These are phyloP conservation scores for Enteromius trimaculatus DNA, from an alignment of 2,797 vertebrate genomes.

Conservation along the genomic window DNA sequence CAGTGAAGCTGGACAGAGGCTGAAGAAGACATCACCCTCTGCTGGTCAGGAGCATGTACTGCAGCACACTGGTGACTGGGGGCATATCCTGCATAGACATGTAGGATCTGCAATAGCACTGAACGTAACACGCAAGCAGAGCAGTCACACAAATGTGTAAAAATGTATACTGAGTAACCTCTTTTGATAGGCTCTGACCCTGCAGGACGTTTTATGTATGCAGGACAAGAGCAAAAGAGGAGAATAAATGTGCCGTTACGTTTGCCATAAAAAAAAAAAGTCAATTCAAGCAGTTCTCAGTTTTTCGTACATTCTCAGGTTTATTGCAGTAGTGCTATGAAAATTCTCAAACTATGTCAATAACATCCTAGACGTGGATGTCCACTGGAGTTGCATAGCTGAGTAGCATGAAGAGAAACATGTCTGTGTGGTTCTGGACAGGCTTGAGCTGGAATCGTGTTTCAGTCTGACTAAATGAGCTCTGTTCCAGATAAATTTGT, in stretches of 20 bases:
- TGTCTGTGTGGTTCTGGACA: slow-evolving; percentile 3
- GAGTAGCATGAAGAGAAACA: not conserved
- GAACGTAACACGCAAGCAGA: slow-evolving; percentile 45
- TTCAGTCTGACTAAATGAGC: slow-evolving; percentile 22
- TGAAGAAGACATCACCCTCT: slow-evolving; percentile 50
- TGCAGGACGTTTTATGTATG: slow-evolving; percentile 60
- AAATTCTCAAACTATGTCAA: slow-evolving; percentile 21
- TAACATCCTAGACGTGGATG: not conserved
- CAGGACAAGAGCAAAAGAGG: slow-evolving; percentile 38
- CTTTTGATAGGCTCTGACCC: slow-evolving; percentile 38
- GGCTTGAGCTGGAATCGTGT: slow-evolving; percentile 14
- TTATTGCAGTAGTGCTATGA: slow-evolving; percentile 65
- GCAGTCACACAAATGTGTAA: slow-evolving; percentile 47
- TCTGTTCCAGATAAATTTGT: slow-evolving; percentile 31
- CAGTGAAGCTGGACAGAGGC: not conserved
- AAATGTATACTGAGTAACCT: slow-evolving; percentile 57
- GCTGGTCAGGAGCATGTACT: slow-evolving; percentile 45
- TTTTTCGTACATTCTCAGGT: slow-evolving; percentile 54
- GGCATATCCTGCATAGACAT: slow-evolving; percentile 25
- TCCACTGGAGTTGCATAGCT: not conserved
- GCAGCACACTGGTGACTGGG: slow-evolving; percentile 11
- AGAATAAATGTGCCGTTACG: slow-evolving; percentile 30
- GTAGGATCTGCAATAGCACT: slow-evolving; percentile 23
- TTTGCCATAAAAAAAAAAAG: slow-evolving; percentile 46
- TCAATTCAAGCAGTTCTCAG: slow-evolving; percentile 57